Base-by-base conservation (phyloP, 2,797 vertebrate species). In the Ctenopoma kingsleyae region DNA sequence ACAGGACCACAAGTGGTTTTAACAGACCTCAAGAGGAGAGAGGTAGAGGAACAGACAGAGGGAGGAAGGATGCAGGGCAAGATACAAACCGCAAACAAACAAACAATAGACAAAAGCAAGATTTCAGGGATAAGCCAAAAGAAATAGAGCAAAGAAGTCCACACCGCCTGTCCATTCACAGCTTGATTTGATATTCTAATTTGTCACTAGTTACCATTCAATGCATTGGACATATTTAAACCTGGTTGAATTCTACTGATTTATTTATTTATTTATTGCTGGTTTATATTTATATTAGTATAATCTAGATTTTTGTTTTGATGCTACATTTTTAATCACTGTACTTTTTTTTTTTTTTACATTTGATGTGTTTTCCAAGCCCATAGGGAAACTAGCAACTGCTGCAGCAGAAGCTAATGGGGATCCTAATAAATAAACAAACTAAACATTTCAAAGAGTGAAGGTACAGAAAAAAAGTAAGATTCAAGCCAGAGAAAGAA, bases 31-130 rank as follows among this genome's bases (percentile, higher is more conserved):
- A 67, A n/a, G 57, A 78, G 50, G 83, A 84, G 73, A 52, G 47
- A 51, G 46, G 60, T 53, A 67, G 63, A 73, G 64, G 36, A 62
- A 72, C 63, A 67, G 64, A 76, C 74, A 77, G 75, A 84, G 86
- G 81, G 86, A 84, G 77, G 75, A 84, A 87, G 81, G 86, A 85
- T 77, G 60, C 48, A 67, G 83, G 71, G 83, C 53, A 70, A 70
- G 68, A 46, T n/a, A n/a, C n/a, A n/a, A n/a, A n/a, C n/a, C n/a
- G 56, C 54, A 76, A 19, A 82, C 44, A 69, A 78, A 71, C 55
- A 82, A 78, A 78, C 74, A 74, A 63, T 2, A 40, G 51, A 70
- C 41, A 80, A 38, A 72, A 44, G 74, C 51, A 80, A 69, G 72
- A 71, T 59, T 67, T 71, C 25, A 17, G 54, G 63, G 67, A 55